Evolutionary conservation across 2,797 vertebrate species (phyloP).

Genomic region (Spinus pinus): DNA sequence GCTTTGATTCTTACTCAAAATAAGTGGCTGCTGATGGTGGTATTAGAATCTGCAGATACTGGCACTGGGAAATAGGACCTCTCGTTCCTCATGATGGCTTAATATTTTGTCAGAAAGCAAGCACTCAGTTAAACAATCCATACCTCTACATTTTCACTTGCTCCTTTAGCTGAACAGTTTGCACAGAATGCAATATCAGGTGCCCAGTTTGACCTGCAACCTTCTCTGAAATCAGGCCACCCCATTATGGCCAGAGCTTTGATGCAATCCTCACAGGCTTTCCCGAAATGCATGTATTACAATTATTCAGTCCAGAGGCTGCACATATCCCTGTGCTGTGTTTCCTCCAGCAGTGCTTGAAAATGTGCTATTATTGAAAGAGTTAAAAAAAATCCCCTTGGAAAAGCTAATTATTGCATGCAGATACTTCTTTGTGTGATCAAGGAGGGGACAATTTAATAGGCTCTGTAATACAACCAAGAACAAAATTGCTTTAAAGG

Average conservation of each 20-base stretch:
- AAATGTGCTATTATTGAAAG: conserved; percentile 75
- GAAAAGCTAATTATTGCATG: conserved; percentile 88
- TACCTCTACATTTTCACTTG: neutral
- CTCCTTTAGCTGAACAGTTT: neutral
- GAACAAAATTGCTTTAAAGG: conserved; percentile 86
- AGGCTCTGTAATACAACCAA: conserved; percentile 86
- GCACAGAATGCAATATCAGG: neutral
- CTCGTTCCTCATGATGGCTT: neutral
- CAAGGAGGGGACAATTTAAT: conserved; percentile 87
- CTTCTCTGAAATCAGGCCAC: neutral
- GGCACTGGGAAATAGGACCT: neutral
- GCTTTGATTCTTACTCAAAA: neutral
- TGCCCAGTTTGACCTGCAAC: conserved; percentile 23
- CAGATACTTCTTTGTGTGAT: conserved; percentile 85
- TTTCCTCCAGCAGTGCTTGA: conserved; percentile 71
- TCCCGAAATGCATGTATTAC: conserved; percentile 1
- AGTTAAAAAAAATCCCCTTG: conserved; percentile 83
- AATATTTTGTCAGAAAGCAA: neutral
- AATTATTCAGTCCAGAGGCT: conserved; percentile 40
- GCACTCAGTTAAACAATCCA: neutral
- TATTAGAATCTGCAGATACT: neutral
- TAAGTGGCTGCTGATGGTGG: neutral
- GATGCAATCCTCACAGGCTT: conserved; percentile 4
- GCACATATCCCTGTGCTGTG: conserved; percentile 52
- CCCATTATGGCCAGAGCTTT: neutral